Conservation (phyloP, 2,888 invertebrate genomes). For the Nowickia ferox region DNA sequence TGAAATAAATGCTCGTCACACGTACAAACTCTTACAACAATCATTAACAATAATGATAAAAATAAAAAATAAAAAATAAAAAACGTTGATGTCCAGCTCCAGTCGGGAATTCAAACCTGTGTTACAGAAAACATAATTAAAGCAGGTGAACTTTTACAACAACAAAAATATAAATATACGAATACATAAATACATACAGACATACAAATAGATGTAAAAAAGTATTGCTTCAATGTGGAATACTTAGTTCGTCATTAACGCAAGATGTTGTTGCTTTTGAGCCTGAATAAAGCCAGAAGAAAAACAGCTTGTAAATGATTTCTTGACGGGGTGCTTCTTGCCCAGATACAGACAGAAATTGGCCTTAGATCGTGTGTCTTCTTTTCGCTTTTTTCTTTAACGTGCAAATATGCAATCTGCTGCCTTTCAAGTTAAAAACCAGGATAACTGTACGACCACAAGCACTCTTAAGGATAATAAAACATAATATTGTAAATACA, state of each 20-base stretch:
- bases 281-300: not conserved
- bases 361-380: conserved; percentile 32
- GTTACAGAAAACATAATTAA: conserved; percentile 27
- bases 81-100: conserved; percentile 28
- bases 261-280: conserved; percentile 20
- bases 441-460: conserved; percentile 51
- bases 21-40: conserved; percentile 21
- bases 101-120: conserved; percentile 25
- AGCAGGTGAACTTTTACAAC: conserved; percentile 60
- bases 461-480: conserved; percentile 32
- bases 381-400: not conserved
- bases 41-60: conserved; percentile 59
- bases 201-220: not conserved
- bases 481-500: not conserved
- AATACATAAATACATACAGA: not conserved
- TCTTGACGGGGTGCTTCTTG: conserved; percentile 35
- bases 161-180: not conserved
- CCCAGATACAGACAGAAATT: conserved; percentile 21
- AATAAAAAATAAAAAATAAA: not conserved
- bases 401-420: conserved; percentile 23
- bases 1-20: conserved; percentile 3
- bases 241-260: conserved; percentile 11
- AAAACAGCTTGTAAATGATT: conserved; percentile 65
- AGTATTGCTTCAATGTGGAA: too few relatives aligned
- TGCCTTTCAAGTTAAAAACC: conserved; percentile 35